Percentiles rank a stretch among this genome's conserved stretches.
These are phyloP conservation scores for Halcyon malimbica DNA, from an alignment of 2,113 vertebrate species.

Conservation along the genomic window DNA sequence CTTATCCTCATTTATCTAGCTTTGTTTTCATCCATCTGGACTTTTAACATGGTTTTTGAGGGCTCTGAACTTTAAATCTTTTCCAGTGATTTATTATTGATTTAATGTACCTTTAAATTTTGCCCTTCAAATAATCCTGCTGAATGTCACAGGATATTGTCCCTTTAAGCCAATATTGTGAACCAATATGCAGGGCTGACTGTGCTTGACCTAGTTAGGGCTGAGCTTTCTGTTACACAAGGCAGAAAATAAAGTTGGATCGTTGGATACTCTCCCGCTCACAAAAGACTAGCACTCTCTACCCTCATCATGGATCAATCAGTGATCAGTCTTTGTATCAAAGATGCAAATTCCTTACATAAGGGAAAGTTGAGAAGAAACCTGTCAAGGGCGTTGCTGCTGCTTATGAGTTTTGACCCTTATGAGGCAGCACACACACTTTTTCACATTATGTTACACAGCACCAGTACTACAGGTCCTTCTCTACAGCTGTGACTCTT, in stretches of 20 bases:
- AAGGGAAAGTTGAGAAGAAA: background rate
- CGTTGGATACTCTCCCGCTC: background rate
- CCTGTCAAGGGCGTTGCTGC: background rate
- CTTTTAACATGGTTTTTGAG: background rate
- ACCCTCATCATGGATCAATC: background rate
- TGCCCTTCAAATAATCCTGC: background rate
- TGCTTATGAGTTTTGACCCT: background rate
- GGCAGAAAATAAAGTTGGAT: background rate
- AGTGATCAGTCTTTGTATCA: background rate
- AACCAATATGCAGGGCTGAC: background rate
- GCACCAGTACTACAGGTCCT: background rate
- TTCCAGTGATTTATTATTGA: conserved; percentile 28
- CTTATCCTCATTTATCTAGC: background rate
- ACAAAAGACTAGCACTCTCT: background rate
- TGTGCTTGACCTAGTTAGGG: background rate
- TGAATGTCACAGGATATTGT: conserved; percentile 2
- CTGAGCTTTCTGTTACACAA: background rate
- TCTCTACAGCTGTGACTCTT: background rate
- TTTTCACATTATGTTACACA: background rate
- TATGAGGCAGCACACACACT: background rate
- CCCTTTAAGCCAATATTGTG: conserved; percentile 12
- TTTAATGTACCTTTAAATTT: conserved; percentile 42
- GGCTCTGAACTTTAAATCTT: background rate
- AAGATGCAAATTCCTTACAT: background rate
- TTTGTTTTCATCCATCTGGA: background rate